phyloP scores from a whole-genome alignment of 2,113 vertebrate species.

The Electrona antarctica region DNA sequence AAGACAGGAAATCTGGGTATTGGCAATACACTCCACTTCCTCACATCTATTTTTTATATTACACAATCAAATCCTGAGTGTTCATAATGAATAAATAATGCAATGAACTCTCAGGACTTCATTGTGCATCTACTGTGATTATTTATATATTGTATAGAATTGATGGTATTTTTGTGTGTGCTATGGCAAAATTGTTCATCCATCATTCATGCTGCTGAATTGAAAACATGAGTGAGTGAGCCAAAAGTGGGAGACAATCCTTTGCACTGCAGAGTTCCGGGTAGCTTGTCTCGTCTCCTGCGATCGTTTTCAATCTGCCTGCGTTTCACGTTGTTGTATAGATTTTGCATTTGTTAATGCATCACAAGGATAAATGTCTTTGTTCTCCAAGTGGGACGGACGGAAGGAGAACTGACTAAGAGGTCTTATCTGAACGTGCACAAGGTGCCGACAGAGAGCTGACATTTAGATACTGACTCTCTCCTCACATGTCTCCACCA shows the following conservation, averaged over 20 bases:
- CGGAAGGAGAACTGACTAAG: conserved; percentile 3
- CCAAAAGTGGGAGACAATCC: background rate
- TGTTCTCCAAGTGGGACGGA: conserved; percentile 6
- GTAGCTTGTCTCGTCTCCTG: background rate
- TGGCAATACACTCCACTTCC: background rate
- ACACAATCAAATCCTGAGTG: background rate
- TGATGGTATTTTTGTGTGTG: too few species aligned
- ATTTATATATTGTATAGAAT: too few species aligned
- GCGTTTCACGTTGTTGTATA: background rate
- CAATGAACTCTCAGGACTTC: too few species aligned
- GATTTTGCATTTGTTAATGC: background rate
- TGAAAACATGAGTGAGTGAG: too few species aligned
- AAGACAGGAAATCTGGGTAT: background rate
- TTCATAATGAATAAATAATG: too few species aligned
- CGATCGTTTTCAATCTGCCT: background rate
- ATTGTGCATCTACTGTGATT: too few species aligned
- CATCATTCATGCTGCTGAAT: too few species aligned
- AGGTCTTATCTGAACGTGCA: background rate
- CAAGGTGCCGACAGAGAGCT: background rate
- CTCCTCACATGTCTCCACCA: background rate
- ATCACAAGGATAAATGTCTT: background rate
- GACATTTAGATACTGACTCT: background rate
- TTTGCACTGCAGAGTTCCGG: background rate
- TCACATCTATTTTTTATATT: background rate
- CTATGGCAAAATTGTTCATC: too few species aligned